These are phyloP conservation scores for Archegozetes longisetosus DNA, from an alignment of 1,140 invertebrate species.

Conservation along the genomic window DNA sequence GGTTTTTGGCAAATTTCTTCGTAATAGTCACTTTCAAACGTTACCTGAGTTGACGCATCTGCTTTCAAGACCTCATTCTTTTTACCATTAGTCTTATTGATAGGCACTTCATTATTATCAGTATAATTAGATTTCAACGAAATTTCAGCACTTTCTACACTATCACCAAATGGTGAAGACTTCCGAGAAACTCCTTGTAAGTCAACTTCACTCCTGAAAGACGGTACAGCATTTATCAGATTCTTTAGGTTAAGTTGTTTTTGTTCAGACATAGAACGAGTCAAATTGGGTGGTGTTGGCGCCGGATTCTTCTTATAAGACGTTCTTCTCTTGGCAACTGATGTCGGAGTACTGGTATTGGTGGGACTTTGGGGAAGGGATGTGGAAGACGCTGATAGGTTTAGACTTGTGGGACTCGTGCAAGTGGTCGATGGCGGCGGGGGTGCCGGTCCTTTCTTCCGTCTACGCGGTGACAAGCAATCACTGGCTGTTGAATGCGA, in stretches of 20 bases:
- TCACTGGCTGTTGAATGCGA: neutral
- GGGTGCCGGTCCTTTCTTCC: slow-evolving; percentile 42
- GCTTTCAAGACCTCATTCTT: no score
- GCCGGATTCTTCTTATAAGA: slow-evolving; percentile 5
- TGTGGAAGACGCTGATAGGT: neutral
- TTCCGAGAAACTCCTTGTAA: neutral
- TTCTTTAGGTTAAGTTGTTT: slow-evolving; percentile 17
- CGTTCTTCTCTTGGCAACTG: neutral
- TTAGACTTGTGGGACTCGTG: neutral
- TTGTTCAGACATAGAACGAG: slow-evolving; percentile 16
- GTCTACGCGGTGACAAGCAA: slow-evolving; percentile 19
- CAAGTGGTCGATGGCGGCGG: slow-evolving; percentile 34
- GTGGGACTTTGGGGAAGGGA: slow-evolving; percentile 6
- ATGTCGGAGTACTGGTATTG: neutral
- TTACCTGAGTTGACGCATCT: no score
- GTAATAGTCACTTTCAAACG: no score
- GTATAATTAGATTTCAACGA: no score
- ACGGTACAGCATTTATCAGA: slow-evolving; percentile 10
- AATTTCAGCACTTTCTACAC: neutral
- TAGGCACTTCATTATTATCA: no score
- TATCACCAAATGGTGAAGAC: neutral
- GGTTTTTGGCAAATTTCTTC: no score
- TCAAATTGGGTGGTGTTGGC: slow-evolving; percentile 5
- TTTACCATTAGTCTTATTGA: no score
- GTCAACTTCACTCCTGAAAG: slow-evolving; percentile 13